A percentile compares a stretch with the other conserved stretches of the same genome.
phyloP scores from a whole-genome alignment of 2,888 invertebrate genomes.

The Drosophila ochracea region DNA sequence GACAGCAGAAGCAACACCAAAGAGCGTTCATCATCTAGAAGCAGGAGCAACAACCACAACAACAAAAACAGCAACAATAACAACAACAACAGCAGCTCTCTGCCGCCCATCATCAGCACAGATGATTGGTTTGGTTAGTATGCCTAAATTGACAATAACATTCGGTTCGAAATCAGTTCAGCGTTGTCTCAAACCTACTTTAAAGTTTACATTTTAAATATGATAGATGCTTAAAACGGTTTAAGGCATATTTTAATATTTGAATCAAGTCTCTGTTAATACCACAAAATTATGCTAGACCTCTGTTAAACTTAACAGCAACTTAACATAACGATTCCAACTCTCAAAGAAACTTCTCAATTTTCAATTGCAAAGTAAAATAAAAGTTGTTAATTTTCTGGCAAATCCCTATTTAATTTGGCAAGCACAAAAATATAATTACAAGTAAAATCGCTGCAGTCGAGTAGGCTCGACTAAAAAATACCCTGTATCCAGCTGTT shows the following conservation, averaged over 20 bases:
- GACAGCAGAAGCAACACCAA: constrained; percentile 38
- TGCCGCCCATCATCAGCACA: constrained; percentile 60
- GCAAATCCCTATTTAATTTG: not conserved
- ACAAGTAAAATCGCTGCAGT: not conserved
- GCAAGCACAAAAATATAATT: not conserved
- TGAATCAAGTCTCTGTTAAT: not conserved
- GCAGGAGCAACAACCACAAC: constrained; percentile 44
- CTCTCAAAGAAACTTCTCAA: not conserved
- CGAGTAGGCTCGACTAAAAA: not conserved
- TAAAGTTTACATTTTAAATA: not conserved
- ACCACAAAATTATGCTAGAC: not conserved
- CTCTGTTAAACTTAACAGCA: not conserved
- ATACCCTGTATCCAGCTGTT: not conserved
- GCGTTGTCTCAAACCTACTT: not conserved
- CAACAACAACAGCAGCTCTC: constrained; percentile 43
- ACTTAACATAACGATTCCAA: not conserved
- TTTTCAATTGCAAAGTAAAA: not conserved
- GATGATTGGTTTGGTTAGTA: constrained; percentile 84
- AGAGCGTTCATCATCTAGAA: constrained; percentile 18
- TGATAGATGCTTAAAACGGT: not conserved
- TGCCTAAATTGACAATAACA: not conserved
- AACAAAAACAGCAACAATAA: constrained; percentile 28
- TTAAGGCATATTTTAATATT: not conserved
- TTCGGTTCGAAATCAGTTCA: not conserved
- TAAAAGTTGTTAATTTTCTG: not conserved